Base-by-base conservation (phyloP, 2,797 vertebrate species). In the Meriones psammophilus region DNA sequence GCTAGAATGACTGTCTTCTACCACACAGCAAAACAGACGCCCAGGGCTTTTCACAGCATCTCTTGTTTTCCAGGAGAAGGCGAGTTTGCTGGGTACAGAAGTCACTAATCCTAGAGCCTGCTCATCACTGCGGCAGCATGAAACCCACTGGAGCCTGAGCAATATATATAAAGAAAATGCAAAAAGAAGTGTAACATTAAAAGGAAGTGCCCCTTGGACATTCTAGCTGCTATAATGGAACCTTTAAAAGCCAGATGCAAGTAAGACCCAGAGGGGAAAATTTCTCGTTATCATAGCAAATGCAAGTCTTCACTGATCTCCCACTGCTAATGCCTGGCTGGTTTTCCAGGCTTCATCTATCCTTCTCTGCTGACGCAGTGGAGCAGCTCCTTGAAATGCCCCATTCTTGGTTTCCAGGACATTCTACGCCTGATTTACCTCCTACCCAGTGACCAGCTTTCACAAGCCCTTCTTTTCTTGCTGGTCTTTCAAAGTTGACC, bases 141-240 rank as follows among this genome's bases (percentile, higher is more conserved):
- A 96, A 96, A 91, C 66, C 76, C 81, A 91, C 81, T 73, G 46
- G 58, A 88, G 84, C 92, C 42, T 92, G 85, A 95, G 20, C n/a
- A 56, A 76, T 83, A 94, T 71, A 81, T 5, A 79, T 42, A 91
- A 95, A 97, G 74, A 81, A 92, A 64, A 79, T 81, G 88, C 79
- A 92, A 90, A 78, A 94, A 90, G 74, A 85, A 94, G 96, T 92
- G 89, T 20, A 66, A 91, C 94, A 68, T 83, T 76, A 94, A 95
- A 95, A 97, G 73, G 73, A 97, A 97, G 96, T 94, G 78, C 86
- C 77, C 97, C 68, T 92, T 96, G 78, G 88, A 92, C 46, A 83
- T 90, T 96, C 69, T 74, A 85, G 83, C 81, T 89, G 60, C 58
- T 74, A 7, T 36, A 87, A 92, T 50, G 71, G 90, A 94, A 97